These are phyloP conservation scores for Phlogophora meticulosa DNA, from an alignment of 2,888 invertebrate genomes.

Conservation along the genomic window DNA sequence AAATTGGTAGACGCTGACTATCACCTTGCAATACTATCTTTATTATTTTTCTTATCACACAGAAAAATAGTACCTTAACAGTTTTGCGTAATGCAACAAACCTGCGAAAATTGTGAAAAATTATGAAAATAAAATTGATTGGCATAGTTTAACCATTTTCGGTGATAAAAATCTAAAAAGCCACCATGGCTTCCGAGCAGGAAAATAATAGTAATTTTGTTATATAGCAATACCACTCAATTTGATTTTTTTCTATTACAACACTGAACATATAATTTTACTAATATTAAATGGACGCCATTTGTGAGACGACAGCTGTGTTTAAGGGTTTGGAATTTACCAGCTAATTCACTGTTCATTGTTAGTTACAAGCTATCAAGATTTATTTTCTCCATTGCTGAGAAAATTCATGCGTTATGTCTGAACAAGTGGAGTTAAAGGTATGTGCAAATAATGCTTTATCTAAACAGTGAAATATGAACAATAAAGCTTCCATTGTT, in stretches of 20 bases:
- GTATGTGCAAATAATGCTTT: slow-evolving; percentile 70
- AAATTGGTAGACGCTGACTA: too few relatives aligned
- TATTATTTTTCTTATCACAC: too few relatives aligned
- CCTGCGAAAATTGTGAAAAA: too few relatives aligned
- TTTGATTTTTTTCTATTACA: slow-evolving; percentile 3
- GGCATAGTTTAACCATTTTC: too few relatives aligned
- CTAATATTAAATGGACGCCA: slow-evolving; percentile 55
- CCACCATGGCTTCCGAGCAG: too few relatives aligned
- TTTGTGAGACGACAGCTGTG: slow-evolving; percentile 67
- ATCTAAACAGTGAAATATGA: slow-evolving; percentile 28
- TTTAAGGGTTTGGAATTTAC: slow-evolving; percentile 34
- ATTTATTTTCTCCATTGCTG: slow-evolving; percentile 46
- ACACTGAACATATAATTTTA: not conserved
- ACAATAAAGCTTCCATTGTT: slow-evolving; percentile 79
- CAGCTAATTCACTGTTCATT: slow-evolving; percentile 24
- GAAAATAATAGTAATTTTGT: too few relatives aligned
- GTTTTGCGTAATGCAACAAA: too few relatives aligned
- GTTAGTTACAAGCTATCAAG: slow-evolving; percentile 7
- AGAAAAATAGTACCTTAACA: too few relatives aligned
- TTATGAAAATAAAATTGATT: too few relatives aligned
- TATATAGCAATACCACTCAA: too few relatives aligned
- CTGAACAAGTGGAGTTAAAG: slow-evolving; percentile 81
- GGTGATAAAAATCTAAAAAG: too few relatives aligned
- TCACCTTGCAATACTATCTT: too few relatives aligned
- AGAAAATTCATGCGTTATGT: slow-evolving; percentile 72